Evolutionary conservation across 1,140 invertebrate species (phyloP).

Genomic region (Heliothis virescens): DNA sequence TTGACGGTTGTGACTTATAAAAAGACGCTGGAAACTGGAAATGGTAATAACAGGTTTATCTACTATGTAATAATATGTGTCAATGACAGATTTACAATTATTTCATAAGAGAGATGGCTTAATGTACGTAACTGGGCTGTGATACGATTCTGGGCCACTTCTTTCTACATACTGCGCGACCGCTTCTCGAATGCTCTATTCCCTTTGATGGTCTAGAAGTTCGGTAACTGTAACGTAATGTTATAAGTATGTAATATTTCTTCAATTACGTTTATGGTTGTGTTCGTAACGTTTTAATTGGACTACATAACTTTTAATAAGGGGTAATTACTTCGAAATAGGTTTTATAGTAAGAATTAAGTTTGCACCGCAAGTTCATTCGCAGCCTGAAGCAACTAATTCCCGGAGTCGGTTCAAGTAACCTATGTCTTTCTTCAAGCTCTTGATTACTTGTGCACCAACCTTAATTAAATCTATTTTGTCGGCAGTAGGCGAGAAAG

Average conservation of each 20-base stretch:
- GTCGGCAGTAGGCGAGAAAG: too few relatives aligned
- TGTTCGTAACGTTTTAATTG: too few relatives aligned
- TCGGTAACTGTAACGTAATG: not conserved
- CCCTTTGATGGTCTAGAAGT: not conserved
- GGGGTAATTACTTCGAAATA: too few relatives aligned
- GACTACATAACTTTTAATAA: too few relatives aligned
- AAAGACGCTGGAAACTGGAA: conserved; percentile 22
- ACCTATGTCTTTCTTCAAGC: too few relatives aligned
- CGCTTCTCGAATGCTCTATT: not conserved
- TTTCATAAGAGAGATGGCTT: conserved; percentile 45
- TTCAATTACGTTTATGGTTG: not conserved
- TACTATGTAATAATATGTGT: conserved; percentile 45
- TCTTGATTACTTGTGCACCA: too few relatives aligned
- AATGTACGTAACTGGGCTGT: conserved; percentile 40
- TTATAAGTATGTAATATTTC: not conserved
- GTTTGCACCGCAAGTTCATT: too few relatives aligned
- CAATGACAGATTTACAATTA: conserved; percentile 45
- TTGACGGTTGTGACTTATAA: not conserved
- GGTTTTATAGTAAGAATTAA: too few relatives aligned
- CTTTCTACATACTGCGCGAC: not conserved
- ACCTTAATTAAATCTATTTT: too few relatives aligned
- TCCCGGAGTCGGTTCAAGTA: too few relatives aligned
- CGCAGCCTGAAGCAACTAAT: too few relatives aligned
- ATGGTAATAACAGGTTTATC: conserved; percentile 31
- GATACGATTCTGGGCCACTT: conserved; percentile 4